Conservation (phyloP, 2,888 invertebrate species). For the Drosophila neonasuta region DNA sequence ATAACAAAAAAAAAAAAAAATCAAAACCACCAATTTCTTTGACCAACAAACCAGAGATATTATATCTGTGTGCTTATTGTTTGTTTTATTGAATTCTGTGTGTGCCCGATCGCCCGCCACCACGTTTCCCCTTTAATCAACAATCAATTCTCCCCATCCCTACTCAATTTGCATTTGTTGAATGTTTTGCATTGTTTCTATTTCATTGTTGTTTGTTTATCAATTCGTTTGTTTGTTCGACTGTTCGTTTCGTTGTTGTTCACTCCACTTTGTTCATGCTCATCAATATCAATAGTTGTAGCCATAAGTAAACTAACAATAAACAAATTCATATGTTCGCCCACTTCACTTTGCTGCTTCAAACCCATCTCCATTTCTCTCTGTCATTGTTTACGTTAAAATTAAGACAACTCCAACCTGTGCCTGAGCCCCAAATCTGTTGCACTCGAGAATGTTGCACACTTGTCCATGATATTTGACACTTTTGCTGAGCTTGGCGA, state of each 20-base stretch:
- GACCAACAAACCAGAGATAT: constrained; percentile 5
- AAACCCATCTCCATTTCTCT: neutral
- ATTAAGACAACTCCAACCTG: neutral
- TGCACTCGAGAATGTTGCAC: constrained; percentile 11
- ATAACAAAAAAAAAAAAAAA: too few relatives aligned
- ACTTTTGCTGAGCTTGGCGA: neutral
- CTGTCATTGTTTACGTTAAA: neutral
- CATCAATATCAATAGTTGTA: constrained; percentile 30
- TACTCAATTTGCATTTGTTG: constrained; percentile 52
- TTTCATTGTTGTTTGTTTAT: constrained; percentile 55
- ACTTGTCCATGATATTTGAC: neutral
- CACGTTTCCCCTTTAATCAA: neutral
- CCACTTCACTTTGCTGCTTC: neutral
- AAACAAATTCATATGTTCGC: neutral
- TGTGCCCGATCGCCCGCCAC: constrained; percentile 18
- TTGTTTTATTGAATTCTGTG: constrained; percentile 24
- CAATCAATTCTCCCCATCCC: neutral
- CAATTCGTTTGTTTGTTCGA: constrained; percentile 27
- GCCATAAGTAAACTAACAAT: constrained; percentile 24
- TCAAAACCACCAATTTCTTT: constrained; percentile 10
- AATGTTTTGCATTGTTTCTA: constrained; percentile 50
- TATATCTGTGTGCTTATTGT: constrained; percentile 17
- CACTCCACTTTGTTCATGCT: constrained; percentile 39
- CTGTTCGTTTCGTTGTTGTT: constrained; percentile 17
- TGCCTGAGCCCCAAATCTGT: neutral